Evolutionary conservation across 2,888 invertebrate species (phyloP), one percentile per base, ranked within the genome.

Genomic region (Pteria penguin): DNA sequence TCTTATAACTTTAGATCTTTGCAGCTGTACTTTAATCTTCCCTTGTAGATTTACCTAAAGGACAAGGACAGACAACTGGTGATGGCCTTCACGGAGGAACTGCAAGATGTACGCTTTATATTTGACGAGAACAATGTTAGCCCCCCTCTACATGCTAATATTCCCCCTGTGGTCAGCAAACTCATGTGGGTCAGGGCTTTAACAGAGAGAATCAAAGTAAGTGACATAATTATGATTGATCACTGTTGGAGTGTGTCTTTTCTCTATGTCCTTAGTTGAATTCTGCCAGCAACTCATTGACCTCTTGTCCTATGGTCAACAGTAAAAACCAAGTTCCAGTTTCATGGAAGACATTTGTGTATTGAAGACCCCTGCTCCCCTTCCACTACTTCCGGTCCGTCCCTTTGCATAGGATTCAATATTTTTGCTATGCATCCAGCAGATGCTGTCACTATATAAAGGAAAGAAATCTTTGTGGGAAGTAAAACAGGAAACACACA

Each of bases 131-230:
- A 82, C 4, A 78, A 80, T 69, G 75, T 84, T 55, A 84, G 87
- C 11, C 90, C 90, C 5, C 90, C 90, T 0, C 52, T 78, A 18
- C 91, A 91, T 78, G 82, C 85, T 58, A 90, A 91, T 81, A 90
- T 91, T 90, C 92, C 92, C 4, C 88, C 87, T n/a, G 79, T 91
- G 11, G 90, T 91, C 75, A 89, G 90, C 75, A 87, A 86, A 70
- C 86, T 92, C 24, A 87, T 90, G 82, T 92, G 92, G 92, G 85
- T 89, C 32, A 81, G 86, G 71, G 92, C 90, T 3, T 81, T 92
- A 4, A 87, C 86, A 60, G 82, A 91, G 69, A 82, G 92, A 65
- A 90, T 92, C 29, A 81, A 83, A 86, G 91, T 91, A 66, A 72
- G 84, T 81, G 8, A 63, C 29, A 45, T 26, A 36, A n/a, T 26